Evolutionary conservation across 2,797 vertebrate species (phyloP).

Genomic region (Xyrichtys novacula): DNA sequence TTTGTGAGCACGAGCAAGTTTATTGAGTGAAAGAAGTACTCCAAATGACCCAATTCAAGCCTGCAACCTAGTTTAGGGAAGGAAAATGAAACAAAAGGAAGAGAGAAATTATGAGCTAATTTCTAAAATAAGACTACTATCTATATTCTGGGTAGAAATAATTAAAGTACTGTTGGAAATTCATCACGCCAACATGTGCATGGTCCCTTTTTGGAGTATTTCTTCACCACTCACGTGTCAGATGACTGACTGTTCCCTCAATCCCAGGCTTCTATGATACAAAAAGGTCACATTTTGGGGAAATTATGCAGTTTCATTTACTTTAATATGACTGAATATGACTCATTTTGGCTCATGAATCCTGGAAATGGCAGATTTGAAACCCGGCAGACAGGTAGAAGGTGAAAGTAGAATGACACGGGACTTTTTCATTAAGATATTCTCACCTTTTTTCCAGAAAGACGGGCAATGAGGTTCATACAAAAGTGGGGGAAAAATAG

Average conservation of each 20-base stretch:
- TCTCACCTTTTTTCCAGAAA: constrained; percentile 35
- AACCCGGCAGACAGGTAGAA: constrained; percentile 33
- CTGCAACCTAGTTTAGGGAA: not conserved
- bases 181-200: constrained; percentile 9
- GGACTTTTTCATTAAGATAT: constrained; percentile 51
- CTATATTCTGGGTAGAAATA: constrained; percentile 9
- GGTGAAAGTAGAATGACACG: constrained; percentile 42
- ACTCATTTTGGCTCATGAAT: constrained; percentile 35
- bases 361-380: constrained; percentile 41
- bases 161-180: constrained; percentile 12
- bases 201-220: constrained; percentile 6
- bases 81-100: no score
- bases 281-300: constrained; percentile 20
- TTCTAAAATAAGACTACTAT: constrained; percentile 46
- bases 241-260: constrained; percentile 14
- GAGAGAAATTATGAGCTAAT: no score
- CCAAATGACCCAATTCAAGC: not conserved
- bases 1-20: not conserved
- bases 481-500: constrained; percentile 36
- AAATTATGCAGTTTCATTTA: constrained; percentile 48
- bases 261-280: constrained; percentile 3
- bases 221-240: constrained; percentile 18
- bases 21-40: not conserved
- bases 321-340: constrained; percentile 46
- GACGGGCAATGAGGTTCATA: constrained; percentile 33